Evolutionary conservation across 92 coral and sea anemone genomes (phyloP).

Genomic region (Porites divaricata): DNA sequence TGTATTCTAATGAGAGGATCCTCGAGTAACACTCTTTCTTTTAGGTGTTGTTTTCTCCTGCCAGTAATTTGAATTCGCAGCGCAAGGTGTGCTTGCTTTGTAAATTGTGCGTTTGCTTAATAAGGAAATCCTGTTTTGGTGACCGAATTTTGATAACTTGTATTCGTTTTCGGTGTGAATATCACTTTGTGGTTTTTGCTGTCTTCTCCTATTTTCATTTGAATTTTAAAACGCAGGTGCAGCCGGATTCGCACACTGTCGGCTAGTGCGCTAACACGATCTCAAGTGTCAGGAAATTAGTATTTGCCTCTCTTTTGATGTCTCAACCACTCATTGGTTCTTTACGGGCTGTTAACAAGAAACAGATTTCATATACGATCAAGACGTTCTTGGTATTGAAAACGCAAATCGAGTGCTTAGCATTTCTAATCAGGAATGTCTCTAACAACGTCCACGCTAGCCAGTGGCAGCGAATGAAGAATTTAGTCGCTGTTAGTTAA

Average conservation of each 20-base stretch:
- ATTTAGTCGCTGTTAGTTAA: background rate
- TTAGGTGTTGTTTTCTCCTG: no score
- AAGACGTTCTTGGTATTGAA: background rate
- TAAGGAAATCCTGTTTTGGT: no score
- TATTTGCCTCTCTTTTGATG: background rate
- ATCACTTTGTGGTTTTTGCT: background rate
- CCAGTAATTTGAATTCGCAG: no score
- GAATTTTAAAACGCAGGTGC: background rate
- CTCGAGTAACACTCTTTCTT: no score
- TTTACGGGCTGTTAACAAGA: background rate
- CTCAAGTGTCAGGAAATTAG: slow-evolving; percentile 16
- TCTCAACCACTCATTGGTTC: background rate
- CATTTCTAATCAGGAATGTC: background rate
- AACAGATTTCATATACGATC: background rate
- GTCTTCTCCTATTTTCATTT: background rate
- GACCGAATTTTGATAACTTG: no score
- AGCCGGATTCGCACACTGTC: slow-evolving; percentile 1
- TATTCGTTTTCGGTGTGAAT: no score
- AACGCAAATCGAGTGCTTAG: background rate
- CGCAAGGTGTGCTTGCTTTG: no score
- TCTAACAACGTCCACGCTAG: background rate
- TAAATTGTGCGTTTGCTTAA: no score
- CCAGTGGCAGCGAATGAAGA: background rate
- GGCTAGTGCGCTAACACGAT: background rate
- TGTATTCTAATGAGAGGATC: no score